Percentiles rank a stretch among this genome's conserved stretches.
These are phyloP conservation scores for Trissolcus brochymenae DNA, from an alignment of 2,888 invertebrate species.

Conservation along the genomic window DNA sequence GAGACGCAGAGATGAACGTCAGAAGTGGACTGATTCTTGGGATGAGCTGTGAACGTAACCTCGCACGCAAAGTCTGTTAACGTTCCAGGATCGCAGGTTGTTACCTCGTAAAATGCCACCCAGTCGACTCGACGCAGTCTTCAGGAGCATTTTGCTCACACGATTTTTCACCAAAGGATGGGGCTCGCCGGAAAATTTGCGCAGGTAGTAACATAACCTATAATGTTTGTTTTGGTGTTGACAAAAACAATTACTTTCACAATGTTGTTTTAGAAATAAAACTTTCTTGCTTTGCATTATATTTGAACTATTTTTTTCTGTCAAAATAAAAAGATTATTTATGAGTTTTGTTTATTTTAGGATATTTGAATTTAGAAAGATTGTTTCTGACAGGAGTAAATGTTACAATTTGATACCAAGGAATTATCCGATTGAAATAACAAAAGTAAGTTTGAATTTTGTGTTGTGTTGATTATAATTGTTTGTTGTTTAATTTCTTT, in stretches of 20 bases:
- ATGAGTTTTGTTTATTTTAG: slow-evolving; percentile 78
- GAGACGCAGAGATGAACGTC: background rate
- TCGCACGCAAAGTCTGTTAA: background rate
- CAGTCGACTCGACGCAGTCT: slow-evolving; percentile 84
- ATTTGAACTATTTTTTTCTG: too few species aligned
- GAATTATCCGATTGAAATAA: slow-evolving; percentile 91
- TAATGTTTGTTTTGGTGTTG: slow-evolving; percentile 25
- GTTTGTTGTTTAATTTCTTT: background rate
- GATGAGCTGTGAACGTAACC: background rate
- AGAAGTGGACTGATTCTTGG: background rate
- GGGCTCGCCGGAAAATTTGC: slow-evolving; percentile 94
- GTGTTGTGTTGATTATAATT: background rate
- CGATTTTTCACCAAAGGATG: slow-evolving; percentile 97
- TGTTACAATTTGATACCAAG: slow-evolving; percentile 88
- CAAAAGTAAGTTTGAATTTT: slow-evolving; percentile 83
- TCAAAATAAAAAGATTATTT: too few species aligned
- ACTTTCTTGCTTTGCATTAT: too few species aligned
- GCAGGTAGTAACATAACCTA: slow-evolving; percentile 80
- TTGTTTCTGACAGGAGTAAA: slow-evolving; percentile 88
- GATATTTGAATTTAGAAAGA: slow-evolving; percentile 92
- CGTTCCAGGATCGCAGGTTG: background rate
- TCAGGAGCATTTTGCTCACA: slow-evolving; percentile 90
- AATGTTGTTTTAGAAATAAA: too few species aligned
- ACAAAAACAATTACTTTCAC: too few species aligned
- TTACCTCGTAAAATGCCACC: slow-evolving; percentile 66